phyloP scores from a whole-genome alignment of 2,113 vertebrate genomes.

The Melospiza georgiana region DNA sequence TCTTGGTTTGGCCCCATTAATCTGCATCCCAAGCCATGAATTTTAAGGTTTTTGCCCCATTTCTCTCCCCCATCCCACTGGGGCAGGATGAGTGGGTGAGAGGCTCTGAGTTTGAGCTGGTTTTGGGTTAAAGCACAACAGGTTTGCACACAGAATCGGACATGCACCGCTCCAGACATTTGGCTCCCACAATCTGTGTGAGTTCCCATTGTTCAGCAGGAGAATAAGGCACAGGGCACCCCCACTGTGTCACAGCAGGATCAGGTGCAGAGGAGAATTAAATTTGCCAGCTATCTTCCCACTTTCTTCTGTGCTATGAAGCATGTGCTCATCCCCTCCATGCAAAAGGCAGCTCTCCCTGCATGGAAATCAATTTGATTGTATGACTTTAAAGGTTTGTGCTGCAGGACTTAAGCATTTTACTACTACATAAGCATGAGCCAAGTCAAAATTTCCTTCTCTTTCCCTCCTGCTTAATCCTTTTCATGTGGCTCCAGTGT shows the following conservation, averaged over 20 bases:
- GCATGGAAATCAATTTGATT: not conserved
- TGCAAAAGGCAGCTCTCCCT: not conserved
- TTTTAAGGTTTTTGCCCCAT: not conserved
- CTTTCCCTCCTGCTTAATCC: not conserved
- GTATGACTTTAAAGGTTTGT: not conserved
- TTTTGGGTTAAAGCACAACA: rapidly evolving
- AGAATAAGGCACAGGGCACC: not conserved
- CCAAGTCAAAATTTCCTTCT: not conserved
- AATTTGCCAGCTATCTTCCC: not conserved
- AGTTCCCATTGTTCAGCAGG: not conserved
- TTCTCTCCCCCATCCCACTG: not conserved
- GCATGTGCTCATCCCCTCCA: not conserved
- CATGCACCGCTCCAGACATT: not conserved
- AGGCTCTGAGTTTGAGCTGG: not conserved
- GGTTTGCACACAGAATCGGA: not conserved
- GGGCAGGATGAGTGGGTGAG: not conserved
- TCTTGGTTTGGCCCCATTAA: not conserved
- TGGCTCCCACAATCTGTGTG: not conserved
- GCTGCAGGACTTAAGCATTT: not conserved
- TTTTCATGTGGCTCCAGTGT: not conserved
- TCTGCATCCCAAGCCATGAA: not conserved
- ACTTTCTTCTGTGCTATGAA: not conserved
- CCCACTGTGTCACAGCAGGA: not conserved
- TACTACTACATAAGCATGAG: not conserved
- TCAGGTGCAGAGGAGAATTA: not conserved